Evolutionary conservation across 2,888 invertebrate genomes (phyloP), one percentile per base, ranked within the genome.

Genomic region (Diadromus collaris): DNA sequence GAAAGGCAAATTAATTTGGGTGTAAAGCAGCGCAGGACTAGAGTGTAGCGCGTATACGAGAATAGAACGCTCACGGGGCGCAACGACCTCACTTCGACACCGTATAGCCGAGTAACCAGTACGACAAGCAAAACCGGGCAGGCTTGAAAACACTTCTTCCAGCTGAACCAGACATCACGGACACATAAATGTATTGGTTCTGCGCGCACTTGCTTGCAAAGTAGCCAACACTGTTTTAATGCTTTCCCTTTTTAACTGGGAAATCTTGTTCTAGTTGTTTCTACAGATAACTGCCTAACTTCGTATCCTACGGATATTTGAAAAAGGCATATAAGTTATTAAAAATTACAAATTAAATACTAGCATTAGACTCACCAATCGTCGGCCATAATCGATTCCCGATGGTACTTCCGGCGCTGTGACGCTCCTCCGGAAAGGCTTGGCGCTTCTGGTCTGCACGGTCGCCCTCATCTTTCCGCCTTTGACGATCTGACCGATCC

Each of bases 391-490:
- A 46, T 78, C 80, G 2, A 80, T 68, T 29, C 74, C 65, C 64
- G 72, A 70, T 27, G 73, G 71, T 6, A 81, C 82, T 81, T 83
- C 83, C 69, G 83, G 83, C 29, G 77, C 82, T 6, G 83, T 83
- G 24, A 82, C 76, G 73, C 81, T 84, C 48, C 85, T 81, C 38
- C 86, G 83, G 65, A 86, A 83, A 68, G 85, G 87, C 60, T 84
- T 87, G 24, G 82, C 76, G 19, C 79, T 83, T 27, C 83, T 78
- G 32, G 85, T 82, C 21, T 85, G 82, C 51, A 85, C 80, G 24
- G 85, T 86, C 2, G 85, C 85, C 76, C 83, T 82, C 87, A 87
- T 86, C 70, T 74, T 74, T 69, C 80, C 73, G 19, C 56, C 29
- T 10, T 68, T 60, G 13, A 56, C 13, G 13, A 56, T 56, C 24